Evolutionary conservation across 2,113 vertebrate species (phyloP).

Genomic region (Seriola aureovittata): DNA sequence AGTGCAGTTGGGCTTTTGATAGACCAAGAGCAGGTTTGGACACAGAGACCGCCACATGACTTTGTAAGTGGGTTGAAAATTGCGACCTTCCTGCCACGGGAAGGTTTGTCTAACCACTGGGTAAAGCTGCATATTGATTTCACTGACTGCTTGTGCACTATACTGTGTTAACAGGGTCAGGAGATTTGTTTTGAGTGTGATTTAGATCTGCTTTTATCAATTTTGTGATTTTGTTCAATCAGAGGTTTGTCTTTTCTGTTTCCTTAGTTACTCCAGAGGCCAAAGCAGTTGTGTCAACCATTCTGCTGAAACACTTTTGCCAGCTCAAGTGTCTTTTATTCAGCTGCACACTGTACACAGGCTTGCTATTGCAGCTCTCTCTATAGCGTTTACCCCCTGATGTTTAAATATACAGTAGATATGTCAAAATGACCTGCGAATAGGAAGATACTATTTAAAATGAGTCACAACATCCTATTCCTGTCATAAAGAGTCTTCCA

Average conservation of each 20-base stretch:
- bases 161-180: constrained; percentile 27
- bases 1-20: constrained; percentile 33
- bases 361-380: constrained; percentile 3
- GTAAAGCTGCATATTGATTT: constrained; percentile 40
- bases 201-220: too few species aligned
- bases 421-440: constrained; percentile 18
- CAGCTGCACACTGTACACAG: neutral
- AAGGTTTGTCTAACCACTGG: neutral
- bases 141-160: constrained; percentile 14
- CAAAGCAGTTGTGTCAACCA: neutral
- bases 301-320: neutral
- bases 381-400: constrained; percentile 53
- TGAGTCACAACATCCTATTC: neutral
- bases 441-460: neutral
- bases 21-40: constrained; percentile 21
- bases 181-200: constrained; percentile 7
- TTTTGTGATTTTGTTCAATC: constrained; percentile 21
- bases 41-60: constrained; percentile 22
- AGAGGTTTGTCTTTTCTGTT: constrained; percentile 16
- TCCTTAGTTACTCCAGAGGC: constrained; percentile 6
- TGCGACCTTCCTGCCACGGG: constrained; percentile 24
- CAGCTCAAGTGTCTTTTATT: neutral
- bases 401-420: constrained; percentile 48
- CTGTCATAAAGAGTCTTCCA: neutral
- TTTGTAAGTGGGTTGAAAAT: constrained; percentile 34